Conservation (phyloP, 2,797 vertebrate genomes). For the Cyclopterus lumpus region DNA sequence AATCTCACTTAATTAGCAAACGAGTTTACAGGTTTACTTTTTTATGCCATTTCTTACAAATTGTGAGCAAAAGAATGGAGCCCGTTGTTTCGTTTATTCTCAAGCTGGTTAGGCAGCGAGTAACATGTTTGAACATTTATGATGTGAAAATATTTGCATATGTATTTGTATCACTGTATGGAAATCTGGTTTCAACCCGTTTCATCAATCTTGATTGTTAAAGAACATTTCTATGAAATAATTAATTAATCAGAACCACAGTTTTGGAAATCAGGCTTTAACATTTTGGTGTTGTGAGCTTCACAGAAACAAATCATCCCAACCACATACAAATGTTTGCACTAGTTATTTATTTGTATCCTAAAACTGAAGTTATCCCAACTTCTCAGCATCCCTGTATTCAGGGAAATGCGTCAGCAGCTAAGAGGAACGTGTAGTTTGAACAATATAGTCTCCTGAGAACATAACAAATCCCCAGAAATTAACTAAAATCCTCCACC, state of each 20-base stretch:
- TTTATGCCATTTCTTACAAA: not conserved
- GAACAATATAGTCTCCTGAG: constrained; percentile 33
- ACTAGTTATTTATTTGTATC: not conserved
- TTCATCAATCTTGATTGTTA: not conserved
- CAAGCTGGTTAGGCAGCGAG: not conserved
- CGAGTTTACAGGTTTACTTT: not conserved
- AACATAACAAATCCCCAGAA: constrained; percentile 29
- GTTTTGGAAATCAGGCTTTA: not conserved
- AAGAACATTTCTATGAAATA: not conserved
- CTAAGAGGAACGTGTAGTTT: constrained; percentile 12
- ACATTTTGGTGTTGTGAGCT: not conserved
- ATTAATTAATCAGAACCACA: constrained; percentile 1
- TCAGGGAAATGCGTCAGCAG: constrained; percentile 22
- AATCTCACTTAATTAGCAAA: not conserved
- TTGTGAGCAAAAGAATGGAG: not conserved
- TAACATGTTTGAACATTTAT: not conserved
- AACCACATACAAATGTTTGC: not conserved
- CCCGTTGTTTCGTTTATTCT: not conserved
- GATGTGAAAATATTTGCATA: not conserved
- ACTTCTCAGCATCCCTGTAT: constrained; percentile 11
- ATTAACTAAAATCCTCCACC: constrained; percentile 25
- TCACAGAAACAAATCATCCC: not conserved
- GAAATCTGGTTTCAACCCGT: not conserved
- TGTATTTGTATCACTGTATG: not conserved
- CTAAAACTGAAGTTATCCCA: not conserved